Conservation (phyloP, 1,140 invertebrate species). For the Diabrotica virgifera region DNA sequence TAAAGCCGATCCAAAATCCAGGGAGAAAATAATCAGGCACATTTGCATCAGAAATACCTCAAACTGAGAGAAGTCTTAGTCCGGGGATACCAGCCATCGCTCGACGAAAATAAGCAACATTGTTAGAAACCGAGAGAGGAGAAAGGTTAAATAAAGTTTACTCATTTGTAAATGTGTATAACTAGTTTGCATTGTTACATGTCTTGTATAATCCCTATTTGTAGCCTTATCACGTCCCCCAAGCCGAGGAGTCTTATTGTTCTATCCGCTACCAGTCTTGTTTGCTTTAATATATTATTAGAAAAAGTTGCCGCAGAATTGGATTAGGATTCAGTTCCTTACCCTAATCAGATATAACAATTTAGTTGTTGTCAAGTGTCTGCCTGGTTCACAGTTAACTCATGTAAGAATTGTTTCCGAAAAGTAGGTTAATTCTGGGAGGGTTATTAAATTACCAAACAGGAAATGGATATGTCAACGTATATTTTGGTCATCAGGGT, state of each 20-base stretch:
- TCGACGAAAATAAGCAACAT: slow-evolving; percentile 31
- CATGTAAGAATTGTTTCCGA: not conserved
- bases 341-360: slow-evolving; percentile 10
- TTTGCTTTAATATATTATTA: slow-evolving; percentile 22
- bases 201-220: slow-evolving; percentile 28
- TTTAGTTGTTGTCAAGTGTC: slow-evolving; percentile 13
- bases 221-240: slow-evolving; percentile 28
- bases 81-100: slow-evolving; percentile 21
- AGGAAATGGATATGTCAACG: too few relatives aligned
- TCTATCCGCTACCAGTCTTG: slow-evolving; percentile 19
- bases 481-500: too few relatives aligned
- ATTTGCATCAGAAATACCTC: slow-evolving; percentile 40
- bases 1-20: slow-evolving; percentile 22
- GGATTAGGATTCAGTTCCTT: slow-evolving; percentile 17
- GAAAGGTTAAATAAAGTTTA: slow-evolving; percentile 39
- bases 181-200: slow-evolving; percentile 30
- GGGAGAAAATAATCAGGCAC: slow-evolving; percentile 33
- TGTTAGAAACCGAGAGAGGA: slow-evolving; percentile 20
- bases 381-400: not conserved
- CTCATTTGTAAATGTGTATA: slow-evolving; percentile 38
- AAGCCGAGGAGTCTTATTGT: slow-evolving; percentile 17
- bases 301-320: slow-evolving; percentile 16
- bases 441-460: too few relatives aligned
- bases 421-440: not conserved
- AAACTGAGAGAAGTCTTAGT: slow-evolving; percentile 29